These are phyloP conservation scores for Malurus leucopterus DNA, from an alignment of 2,797 vertebrate genomes.

Conservation along the genomic window DNA sequence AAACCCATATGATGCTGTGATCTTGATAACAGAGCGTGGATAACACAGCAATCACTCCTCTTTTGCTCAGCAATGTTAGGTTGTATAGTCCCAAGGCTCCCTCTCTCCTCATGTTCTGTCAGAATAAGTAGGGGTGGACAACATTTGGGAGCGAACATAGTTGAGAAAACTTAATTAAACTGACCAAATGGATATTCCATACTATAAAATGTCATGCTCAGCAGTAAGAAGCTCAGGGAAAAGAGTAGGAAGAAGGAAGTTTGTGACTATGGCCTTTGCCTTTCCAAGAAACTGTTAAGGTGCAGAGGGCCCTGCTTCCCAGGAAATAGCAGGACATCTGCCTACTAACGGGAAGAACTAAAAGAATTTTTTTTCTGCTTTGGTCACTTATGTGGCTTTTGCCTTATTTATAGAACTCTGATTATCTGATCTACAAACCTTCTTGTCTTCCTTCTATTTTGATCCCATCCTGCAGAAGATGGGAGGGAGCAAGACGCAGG, in stretches of 20 bases:
- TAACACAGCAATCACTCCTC: not conserved
- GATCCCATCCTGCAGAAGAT: not conserved
- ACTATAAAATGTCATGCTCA: not conserved
- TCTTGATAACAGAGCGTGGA: not conserved
- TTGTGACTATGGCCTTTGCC: not conserved
- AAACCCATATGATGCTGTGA: accelerated
- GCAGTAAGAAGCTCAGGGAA: not conserved
- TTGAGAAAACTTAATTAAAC: not conserved
- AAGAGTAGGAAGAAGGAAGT: not conserved
- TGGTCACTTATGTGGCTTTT: not conserved
- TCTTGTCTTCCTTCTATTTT: not conserved
- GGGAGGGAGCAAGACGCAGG: not conserved
- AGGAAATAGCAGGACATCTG: not conserved
- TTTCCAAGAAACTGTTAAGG: not conserved
- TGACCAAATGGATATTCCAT: not conserved
- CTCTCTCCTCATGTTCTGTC: not conserved
- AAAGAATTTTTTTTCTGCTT: not conserved
- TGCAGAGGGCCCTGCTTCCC: not conserved
- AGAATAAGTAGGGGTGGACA: not conserved
- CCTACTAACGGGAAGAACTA: not conserved
- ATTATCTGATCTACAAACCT: not conserved
- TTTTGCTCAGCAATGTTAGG: not conserved
- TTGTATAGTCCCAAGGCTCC: not conserved
- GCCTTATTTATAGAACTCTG: not conserved
- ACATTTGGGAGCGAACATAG: not conserved